A percentile compares a stretch with the other conserved stretches of the same genome.
Evolutionary conservation across 2,888 invertebrate species (phyloP).

Genomic region (Ichneumoninae sp.): DNA sequence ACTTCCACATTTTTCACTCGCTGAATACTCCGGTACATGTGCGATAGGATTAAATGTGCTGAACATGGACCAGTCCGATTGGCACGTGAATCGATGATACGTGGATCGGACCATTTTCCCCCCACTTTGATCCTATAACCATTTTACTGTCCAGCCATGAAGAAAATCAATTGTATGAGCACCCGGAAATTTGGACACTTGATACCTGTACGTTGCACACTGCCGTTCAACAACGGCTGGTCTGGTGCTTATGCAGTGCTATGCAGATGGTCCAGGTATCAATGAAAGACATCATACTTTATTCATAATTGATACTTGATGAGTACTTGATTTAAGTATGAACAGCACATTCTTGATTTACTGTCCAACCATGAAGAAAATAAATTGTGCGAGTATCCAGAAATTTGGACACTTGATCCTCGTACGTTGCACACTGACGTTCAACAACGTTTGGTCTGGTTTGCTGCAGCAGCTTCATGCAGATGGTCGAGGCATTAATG

Average conservation of each 20-base stretch:
- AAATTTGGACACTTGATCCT: not conserved
- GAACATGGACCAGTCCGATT: not conserved
- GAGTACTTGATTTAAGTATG: too few relatives aligned
- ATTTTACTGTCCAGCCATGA: not conserved
- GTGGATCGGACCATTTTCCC: not conserved
- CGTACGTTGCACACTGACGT: not conserved
- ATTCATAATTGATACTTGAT: too few relatives aligned
- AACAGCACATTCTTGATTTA: not conserved
- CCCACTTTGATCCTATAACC: not conserved
- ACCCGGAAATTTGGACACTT: not conserved
- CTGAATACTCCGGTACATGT: not conserved
- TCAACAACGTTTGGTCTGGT: too few relatives aligned
- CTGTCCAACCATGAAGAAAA: not conserved
- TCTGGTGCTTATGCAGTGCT: too few relatives aligned
- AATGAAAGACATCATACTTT: too few relatives aligned
- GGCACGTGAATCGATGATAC: not conserved
- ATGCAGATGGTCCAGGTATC: not conserved
- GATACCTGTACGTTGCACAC: not conserved
- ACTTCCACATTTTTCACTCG: conserved; percentile 25
- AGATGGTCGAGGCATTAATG: too few relatives aligned
- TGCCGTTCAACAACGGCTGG: not conserved
- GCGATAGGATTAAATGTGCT: not conserved
- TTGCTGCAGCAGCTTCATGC: too few relatives aligned
- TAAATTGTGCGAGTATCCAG: not conserved
- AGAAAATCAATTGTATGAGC: not conserved